Evolutionary conservation across 2,888 invertebrate species (phyloP).

Genomic region (Ennomos quercinarius): DNA sequence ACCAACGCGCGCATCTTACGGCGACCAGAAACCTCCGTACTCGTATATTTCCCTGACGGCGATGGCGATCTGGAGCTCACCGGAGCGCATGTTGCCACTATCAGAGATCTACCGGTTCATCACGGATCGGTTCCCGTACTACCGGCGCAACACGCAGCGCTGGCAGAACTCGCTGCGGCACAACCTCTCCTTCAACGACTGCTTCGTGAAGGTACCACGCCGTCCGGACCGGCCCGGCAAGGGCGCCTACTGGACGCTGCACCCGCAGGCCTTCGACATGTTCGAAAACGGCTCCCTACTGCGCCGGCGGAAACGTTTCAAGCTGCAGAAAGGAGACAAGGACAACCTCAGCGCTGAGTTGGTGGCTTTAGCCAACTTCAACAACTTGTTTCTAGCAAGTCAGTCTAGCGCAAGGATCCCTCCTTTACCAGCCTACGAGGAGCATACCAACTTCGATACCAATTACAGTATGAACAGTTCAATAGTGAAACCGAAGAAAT

Average conservation of each 20-base stretch:
- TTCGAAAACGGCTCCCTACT: constrained; percentile 96
- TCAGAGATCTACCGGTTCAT: constrained; percentile 89
- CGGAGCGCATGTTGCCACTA: constrained; percentile 96
- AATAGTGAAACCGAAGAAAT: constrained; percentile 83
- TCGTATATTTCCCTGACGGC: constrained; percentile 72
- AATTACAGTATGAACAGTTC: constrained; percentile 34
- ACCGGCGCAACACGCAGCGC: constrained; percentile 94
- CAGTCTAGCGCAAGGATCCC: constrained; percentile 49
- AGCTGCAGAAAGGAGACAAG: constrained; percentile 76
- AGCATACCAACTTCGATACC: constrained; percentile 40
- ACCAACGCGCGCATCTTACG: constrained; percentile 92
- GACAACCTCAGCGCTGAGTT: constrained; percentile 85
- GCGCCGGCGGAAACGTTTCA: constrained; percentile 93
- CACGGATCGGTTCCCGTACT: constrained; percentile 95
- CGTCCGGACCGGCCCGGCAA: constrained; percentile 93
- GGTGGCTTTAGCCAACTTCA: constrained; percentile 88
- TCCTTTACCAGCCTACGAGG: constrained; percentile 50
- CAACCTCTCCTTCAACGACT: constrained; percentile 98
- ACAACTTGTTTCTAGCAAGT: constrained; percentile 84
- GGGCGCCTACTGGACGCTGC: constrained; percentile 94
- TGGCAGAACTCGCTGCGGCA: constrained; percentile 94
- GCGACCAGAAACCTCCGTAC: constrained; percentile 90
- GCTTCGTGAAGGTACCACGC: constrained; percentile 95
- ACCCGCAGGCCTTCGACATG: constrained; percentile 93
- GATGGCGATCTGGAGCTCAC: constrained; percentile 98